Evolutionary conservation across 2,888 invertebrate genomes (phyloP), one percentile per base, ranked within the genome.

Genomic region (Kryphioiulus occultus): DNA sequence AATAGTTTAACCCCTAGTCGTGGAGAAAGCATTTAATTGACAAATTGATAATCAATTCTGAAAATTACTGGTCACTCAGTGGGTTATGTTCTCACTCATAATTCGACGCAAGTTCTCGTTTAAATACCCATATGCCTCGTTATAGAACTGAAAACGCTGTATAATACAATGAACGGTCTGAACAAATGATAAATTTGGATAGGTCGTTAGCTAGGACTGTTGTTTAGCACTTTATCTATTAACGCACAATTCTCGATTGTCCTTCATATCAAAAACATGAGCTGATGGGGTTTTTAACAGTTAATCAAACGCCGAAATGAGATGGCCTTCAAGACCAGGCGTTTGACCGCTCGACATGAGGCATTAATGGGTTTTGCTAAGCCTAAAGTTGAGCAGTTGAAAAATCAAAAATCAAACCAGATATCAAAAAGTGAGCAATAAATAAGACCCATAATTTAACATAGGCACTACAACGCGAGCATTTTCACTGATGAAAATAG

Each of bases 141-240:
- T 68, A 68, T 35, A 35, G 7, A 35, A 35, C 26, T 68, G 22
- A 26, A 5, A 68, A 68, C 22, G 26, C 22, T 68, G 1, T 7
- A 22, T 26, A 68, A 68, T 68, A 26, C 22, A 26, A 9, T n/a
- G 22, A 68, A 68, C n/a, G n/a, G 22, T 68, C 22, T 68, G 68
- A 68, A 68, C 68, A 22, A 68, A 68, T 68, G 68, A 68, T 68
- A 68, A 68, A 68, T 68, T 68, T 68, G 26, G 22, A 68, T 68
- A 26, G 68, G 26, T 22, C 68, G 68, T 68, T 68, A 68, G 22
- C 68, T 68, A 68, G 22, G 68, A 22, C 68, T 68, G 68, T 68
- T 68, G 68, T 22, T 10, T 4, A 26, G 22, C 68, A 12, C 68
- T 26, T 68, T 68, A 68, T 68, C 68, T 22, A 68, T 68, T 22